These are phyloP conservation scores for Phodopus roborovskii DNA, from an alignment of 2,113 vertebrate genomes.

Conservation along the genomic window DNA sequence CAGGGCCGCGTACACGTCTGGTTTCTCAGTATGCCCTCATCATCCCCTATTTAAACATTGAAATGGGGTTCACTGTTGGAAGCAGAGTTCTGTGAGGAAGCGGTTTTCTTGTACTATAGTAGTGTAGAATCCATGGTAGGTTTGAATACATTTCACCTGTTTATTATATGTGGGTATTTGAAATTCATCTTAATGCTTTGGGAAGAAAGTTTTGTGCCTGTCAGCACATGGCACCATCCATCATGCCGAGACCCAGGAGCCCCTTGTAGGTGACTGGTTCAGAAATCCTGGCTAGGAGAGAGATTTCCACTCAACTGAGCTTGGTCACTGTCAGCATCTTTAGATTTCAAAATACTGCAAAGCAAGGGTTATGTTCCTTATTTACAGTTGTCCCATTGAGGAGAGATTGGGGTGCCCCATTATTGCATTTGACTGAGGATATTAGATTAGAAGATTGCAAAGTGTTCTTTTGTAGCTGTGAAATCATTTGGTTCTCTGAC, in stretches of 20 bases:
- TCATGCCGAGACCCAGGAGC: slow-evolving; percentile 37
- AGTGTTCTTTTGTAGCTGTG: background rate
- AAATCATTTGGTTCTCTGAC: slow-evolving; percentile 38
- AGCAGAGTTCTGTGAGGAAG: slow-evolving; percentile 13
- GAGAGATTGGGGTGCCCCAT: background rate
- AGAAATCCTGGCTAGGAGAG: slow-evolving; percentile 44
- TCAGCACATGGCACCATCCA: background rate
- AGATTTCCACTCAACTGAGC: background rate
- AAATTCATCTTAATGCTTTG: background rate
- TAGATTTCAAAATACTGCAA: background rate
- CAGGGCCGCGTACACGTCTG: background rate
- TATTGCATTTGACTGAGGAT: background rate
- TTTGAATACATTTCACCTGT: background rate
- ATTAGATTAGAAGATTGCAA: slow-evolving; percentile 6
- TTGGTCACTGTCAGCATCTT: background rate
- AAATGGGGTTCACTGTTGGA: background rate
- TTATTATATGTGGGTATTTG: background rate
- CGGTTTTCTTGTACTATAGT: background rate
- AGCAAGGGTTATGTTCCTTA: background rate
- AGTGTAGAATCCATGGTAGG: background rate
- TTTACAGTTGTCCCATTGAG: background rate
- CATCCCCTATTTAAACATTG: background rate
- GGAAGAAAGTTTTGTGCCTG: background rate
- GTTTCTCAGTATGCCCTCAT: background rate
- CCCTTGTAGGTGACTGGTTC: background rate